A percentile compares a stretch with the other conserved stretches of the same genome.
These are phyloP conservation scores for Sycophaga agraensis DNA, from an alignment of 1,140 invertebrate species.

Conservation along the genomic window DNA sequence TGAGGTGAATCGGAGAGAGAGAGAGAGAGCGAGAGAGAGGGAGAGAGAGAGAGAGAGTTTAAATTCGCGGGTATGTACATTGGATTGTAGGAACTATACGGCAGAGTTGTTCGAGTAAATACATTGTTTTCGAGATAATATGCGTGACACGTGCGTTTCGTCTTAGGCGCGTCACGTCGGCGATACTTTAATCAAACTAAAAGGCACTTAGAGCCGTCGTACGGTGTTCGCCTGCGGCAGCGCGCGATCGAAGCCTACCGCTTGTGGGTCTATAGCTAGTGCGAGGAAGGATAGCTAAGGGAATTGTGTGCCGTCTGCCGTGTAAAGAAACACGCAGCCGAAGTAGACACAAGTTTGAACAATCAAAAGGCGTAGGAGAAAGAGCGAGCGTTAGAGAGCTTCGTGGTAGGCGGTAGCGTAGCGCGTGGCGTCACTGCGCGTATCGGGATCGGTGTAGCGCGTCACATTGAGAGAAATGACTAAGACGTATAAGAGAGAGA, in stretches of 20 bases:
- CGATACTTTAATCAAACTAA: not conserved
- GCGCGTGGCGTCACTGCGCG: no score
- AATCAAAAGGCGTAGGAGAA: no score
- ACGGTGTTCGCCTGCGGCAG: no score
- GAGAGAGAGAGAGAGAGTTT: constrained; percentile 2
- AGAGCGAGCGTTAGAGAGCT: no score
- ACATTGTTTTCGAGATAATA: not conserved
- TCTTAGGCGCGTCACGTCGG: no score
- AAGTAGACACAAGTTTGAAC: no score
- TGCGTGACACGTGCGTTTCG: not conserved
- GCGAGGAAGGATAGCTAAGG: constrained; percentile 15
- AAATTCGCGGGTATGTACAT: not conserved
- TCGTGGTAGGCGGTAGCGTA: no score
- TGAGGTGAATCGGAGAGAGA: constrained; percentile 27
- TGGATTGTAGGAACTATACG: not conserved
- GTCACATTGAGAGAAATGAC: constrained; percentile 6
- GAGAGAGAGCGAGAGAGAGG: constrained; percentile 22
- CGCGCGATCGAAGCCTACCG: no score
- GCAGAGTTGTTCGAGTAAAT: not conserved
- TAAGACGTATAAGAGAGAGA: constrained; percentile 29
- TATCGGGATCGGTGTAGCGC: constrained; percentile 16
- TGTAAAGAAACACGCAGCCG: no score
- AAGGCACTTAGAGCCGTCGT: not conserved
- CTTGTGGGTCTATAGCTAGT: no score
- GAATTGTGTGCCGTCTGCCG: constrained; percentile 29